Evolutionary conservation across 2,797 vertebrate genomes (phyloP), one percentile per base, ranked within the genome.

Genomic region (Labeo calbasu): DNA sequence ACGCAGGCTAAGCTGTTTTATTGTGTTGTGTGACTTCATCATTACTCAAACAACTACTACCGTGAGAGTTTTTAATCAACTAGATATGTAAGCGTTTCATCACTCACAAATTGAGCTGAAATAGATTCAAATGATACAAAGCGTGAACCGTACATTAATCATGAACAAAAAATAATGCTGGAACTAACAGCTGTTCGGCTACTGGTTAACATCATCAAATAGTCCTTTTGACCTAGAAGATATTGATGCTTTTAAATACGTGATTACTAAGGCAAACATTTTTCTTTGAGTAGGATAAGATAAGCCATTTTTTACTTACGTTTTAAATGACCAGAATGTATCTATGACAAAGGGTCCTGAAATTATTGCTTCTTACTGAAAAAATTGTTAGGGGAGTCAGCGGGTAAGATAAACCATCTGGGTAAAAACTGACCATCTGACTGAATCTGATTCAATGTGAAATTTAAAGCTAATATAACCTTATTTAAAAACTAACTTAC

Each of bases 21-120:
- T 53, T 70, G 78, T 50, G 19, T 69, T 63, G 32, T 57, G 66
- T 59, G 57, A 32, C 63, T 84, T 84, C 17, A 84, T 85, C 66
- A 78, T 72, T 75, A 40, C n/a, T 63, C 81, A 65, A 32, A 77
- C 65, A 53, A 65, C 81, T 76, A 75, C 53, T 69, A 51, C 66
- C 75, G 59, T 15, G 19, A 43, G 43, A 57, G 32, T n/a, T 28
- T 61, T 77, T 68, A 53, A 65, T 79, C 46, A 61, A 85, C 28
- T 59, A 23, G 69, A 61, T 77, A 23, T 28, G 46, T 57, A 25
- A 51, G 25, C 28, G 3, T 50, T 19, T 14, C 55, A 46, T 57
- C 15, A 25, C 21, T 43, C 8, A 55, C 11, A 69, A 69, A 69
- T 23, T 17, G 5, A 36, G 21, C 19, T 36, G 5, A 13, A 53